Conservation (phyloP, 2,888 invertebrate species). For the Anoncus sp. region DNA sequence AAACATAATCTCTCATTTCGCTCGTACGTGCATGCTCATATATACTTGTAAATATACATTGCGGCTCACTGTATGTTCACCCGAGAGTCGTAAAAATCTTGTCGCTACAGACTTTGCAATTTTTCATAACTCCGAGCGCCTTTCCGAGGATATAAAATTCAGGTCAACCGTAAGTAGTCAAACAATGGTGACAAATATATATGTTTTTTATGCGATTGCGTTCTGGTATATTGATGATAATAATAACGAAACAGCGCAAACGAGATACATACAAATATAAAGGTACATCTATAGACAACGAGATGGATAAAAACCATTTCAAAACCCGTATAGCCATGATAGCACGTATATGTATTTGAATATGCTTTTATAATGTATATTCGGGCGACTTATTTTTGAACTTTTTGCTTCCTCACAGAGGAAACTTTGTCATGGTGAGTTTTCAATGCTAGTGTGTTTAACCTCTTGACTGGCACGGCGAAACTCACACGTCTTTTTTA, state of each 20-base stretch:
- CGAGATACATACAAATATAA: not conserved
- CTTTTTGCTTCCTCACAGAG: too few species aligned
- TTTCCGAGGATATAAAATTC: conserved; percentile 44
- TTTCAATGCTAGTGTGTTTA: too few species aligned
- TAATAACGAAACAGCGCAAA: conserved; percentile 9
- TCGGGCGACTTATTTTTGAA: too few species aligned
- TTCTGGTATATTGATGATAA: conserved; percentile 27
- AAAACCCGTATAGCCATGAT: too few species aligned
- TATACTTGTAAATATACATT: conserved; percentile 30
- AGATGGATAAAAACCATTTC: too few species aligned
- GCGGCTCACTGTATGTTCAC: conserved; percentile 2
- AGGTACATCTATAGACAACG: not conserved
- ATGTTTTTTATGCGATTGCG: conserved; percentile 27
- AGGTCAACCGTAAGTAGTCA: conserved; percentile 15
- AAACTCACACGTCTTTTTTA: too few species aligned
- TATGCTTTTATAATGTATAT: too few species aligned
- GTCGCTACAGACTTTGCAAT: conserved; percentile 49
- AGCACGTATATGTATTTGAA: too few species aligned
- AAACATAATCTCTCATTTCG: conserved; percentile 61
- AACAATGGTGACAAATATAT: conserved; percentile 43
- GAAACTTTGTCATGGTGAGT: too few species aligned
- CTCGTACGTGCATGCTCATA: conserved; percentile 15
- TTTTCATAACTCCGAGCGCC: conserved; percentile 51
- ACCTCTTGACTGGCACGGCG: too few species aligned
- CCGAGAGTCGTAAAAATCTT: conserved; percentile 58